Percentiles rank a stretch among this genome's conserved stretches.
These are phyloP conservation scores for Xanthorhoe designata DNA, from an alignment of 2,888 invertebrate genomes.

Conservation along the genomic window DNA sequence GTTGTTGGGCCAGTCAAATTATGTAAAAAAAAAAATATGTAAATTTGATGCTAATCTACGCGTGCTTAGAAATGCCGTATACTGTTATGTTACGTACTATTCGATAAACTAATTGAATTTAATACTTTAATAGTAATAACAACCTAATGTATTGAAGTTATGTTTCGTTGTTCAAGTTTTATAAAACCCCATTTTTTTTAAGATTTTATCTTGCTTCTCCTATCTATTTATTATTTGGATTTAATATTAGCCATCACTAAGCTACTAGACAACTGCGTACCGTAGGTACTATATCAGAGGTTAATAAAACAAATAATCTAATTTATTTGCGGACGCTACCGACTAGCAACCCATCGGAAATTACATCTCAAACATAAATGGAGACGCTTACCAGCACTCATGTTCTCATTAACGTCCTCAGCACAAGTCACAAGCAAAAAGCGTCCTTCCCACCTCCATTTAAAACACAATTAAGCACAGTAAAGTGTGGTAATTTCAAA, in stretches of 20 bases:
- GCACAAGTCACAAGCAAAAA: conserved; percentile 50
- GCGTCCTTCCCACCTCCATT: conserved; percentile 17
- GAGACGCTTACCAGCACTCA: conserved; percentile 63
- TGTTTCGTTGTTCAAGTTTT: too few species aligned
- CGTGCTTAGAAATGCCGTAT: too few species aligned
- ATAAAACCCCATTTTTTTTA: too few species aligned
- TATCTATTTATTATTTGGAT: too few species aligned
- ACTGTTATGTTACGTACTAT: too few species aligned
- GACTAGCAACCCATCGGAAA: conserved; percentile 64
- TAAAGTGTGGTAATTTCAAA: conserved; percentile 28
- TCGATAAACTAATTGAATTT: too few species aligned
- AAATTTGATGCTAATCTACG: too few species aligned
- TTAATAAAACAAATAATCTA: conserved; percentile 43
- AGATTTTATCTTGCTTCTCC: too few species aligned
- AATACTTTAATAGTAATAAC: too few species aligned
- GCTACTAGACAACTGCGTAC: not conserved
- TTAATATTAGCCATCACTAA: not conserved
- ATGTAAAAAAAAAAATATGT: too few species aligned
- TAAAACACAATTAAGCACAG: not conserved
- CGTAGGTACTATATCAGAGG: not conserved
- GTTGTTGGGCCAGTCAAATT: too few species aligned
- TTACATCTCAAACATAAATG: conserved; percentile 72
- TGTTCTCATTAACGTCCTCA: conserved; percentile 60
- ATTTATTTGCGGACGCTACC: conserved; percentile 55
- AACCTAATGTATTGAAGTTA: too few species aligned